These are phyloP conservation scores for Penelope pileata DNA, from an alignment of 2,113 vertebrate genomes.

Conservation along the genomic window DNA sequence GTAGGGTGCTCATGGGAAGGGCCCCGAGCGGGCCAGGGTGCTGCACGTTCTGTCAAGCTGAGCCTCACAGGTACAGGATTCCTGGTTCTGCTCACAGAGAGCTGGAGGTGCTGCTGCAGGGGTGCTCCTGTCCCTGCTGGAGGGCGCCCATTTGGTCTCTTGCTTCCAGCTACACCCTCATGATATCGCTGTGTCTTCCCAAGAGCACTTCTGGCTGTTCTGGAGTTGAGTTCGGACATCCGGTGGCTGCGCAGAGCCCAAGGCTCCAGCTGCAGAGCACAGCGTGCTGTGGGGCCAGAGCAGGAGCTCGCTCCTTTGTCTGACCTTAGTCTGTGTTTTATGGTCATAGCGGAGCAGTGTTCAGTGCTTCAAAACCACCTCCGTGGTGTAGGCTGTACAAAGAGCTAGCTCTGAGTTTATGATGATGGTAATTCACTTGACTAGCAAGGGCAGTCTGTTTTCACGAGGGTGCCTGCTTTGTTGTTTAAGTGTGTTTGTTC, in stretches of 20 bases:
- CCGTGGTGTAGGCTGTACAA: no score
- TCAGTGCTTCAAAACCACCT: background rate
- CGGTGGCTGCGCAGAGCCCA: background rate
- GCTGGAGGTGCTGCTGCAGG: fast-evolving
- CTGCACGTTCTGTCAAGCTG: background rate
- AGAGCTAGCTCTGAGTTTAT: background rate
- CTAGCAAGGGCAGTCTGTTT: background rate
- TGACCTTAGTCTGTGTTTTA: background rate
- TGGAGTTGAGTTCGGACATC: background rate
- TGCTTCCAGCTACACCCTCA: background rate
- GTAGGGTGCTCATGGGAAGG: fast-evolving
- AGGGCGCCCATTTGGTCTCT: fast-evolving
- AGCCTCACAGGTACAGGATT: no score
- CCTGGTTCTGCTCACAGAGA: fast-evolving
- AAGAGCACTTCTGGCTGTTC: background rate
- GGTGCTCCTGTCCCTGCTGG: background rate
- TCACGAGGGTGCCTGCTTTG: background rate
- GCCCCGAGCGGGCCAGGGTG: fast-evolving
- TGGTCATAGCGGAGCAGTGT: background rate
- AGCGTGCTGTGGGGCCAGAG: background rate
- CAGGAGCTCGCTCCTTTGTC: background rate
- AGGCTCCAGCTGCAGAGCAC: background rate
- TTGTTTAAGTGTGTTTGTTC: background rate
- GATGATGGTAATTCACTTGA: background rate
- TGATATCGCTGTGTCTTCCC: background rate